Percentiles rank a stretch among this genome's conserved stretches.
Conservation (phyloP, 2,797 vertebrate species). For the Melanotaenia boesemani region DNA sequence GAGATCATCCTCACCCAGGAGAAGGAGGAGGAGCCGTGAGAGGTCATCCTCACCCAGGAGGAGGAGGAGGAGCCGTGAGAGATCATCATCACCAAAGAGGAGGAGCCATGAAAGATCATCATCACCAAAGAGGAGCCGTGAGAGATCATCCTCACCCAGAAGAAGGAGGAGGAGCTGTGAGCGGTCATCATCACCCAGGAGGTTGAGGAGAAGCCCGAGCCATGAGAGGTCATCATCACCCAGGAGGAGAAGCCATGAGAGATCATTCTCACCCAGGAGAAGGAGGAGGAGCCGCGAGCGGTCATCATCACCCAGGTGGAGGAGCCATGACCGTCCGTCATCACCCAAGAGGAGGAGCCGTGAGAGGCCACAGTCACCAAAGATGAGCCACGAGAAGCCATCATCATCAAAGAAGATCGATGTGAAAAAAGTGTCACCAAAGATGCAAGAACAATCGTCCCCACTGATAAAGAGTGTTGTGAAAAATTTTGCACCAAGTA, state of each 20-base stretch:
- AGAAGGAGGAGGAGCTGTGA: constrained; percentile 9
- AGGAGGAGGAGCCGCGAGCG: constrained; percentile 1
- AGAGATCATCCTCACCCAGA: not conserved
- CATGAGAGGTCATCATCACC: not conserved
- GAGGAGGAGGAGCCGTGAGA: not conserved
- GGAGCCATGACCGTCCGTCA: not conserved
- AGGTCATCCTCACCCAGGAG: not conserved
- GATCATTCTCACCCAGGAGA: not conserved
- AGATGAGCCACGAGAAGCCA: not conserved
- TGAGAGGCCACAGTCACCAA: not conserved
- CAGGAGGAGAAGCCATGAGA: constrained; percentile 1
- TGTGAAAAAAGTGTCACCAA: not conserved
- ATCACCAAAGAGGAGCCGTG: not conserved
- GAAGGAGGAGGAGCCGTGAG: constrained; percentile 2
- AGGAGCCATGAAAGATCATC: constrained; percentile 17
- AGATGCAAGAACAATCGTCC: not conserved
- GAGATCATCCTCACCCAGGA: not conserved
- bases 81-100: constrained; percentile 2
- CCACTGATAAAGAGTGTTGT: not conserved
- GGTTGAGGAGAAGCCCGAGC: not conserved
- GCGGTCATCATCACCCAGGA: not conserved
- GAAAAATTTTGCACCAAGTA: not conserved
- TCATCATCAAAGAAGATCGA: constrained; percentile 21
- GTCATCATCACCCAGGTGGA: not conserved
- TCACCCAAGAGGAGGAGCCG: not conserved